These are phyloP conservation scores for Carlito syrichta DNA, from an alignment of 2,113 vertebrate genomes.

Conservation along the genomic window DNA sequence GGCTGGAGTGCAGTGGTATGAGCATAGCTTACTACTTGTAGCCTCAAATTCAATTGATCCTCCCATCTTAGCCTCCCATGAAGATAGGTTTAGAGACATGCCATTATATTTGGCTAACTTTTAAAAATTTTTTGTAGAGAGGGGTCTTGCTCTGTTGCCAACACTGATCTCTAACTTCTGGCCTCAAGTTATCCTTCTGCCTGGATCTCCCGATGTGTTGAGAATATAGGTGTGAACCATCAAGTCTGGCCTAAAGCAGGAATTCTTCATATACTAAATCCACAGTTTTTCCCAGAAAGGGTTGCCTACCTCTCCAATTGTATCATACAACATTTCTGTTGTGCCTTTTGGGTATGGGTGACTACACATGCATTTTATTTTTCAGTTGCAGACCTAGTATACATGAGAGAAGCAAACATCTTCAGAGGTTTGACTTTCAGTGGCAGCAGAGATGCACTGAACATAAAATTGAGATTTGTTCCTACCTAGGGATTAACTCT, in stretches of 20 bases:
- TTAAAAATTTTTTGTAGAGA: background rate
- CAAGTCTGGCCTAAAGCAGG: no score
- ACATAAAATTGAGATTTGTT: slow-evolving; percentile 30
- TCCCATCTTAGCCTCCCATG: background rate
- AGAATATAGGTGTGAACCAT: no score
- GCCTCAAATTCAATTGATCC: background rate
- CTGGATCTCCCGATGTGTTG: background rate
- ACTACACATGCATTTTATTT: background rate
- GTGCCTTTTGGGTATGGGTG: background rate
- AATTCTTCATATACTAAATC: background rate
- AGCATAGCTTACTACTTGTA: background rate
- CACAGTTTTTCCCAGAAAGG: background rate
- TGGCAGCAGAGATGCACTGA: background rate
- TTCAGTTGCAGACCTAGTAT: background rate
- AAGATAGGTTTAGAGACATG: background rate
- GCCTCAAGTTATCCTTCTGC: background rate
- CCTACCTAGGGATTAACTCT: slow-evolving; percentile 24
- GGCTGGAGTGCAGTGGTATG: background rate
- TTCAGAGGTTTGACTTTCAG: slow-evolving; percentile 8
- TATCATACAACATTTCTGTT: background rate
- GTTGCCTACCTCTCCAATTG: background rate
- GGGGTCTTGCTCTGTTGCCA: background rate
- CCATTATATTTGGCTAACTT: background rate
- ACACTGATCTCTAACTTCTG: background rate
- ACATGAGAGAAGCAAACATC: background rate